These are phyloP conservation scores for Bombylius discolor DNA, from an alignment of 2,888 invertebrate species.

Conservation along the genomic window DNA sequence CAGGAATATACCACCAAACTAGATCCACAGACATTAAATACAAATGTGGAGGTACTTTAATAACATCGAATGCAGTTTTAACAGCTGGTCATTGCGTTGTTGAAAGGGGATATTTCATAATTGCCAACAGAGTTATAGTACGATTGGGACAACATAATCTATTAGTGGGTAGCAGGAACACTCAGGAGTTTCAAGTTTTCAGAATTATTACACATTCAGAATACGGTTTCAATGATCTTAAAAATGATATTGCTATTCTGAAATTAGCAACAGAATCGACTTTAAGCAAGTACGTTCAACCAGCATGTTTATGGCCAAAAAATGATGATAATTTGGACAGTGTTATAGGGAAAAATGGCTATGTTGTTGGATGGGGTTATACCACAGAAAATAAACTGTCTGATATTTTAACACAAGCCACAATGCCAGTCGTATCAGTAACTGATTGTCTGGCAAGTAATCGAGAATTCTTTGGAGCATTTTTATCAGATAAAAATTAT, in stretches of 20 bases:
- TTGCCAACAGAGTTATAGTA: constrained; percentile 25
- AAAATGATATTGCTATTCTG: constrained; percentile 30
- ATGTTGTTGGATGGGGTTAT: constrained; percentile 34
- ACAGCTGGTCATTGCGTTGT: constrained; percentile 29
- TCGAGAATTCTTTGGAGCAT: constrained; percentile 9
- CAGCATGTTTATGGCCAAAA: constrained; percentile 31
- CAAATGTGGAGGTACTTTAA: constrained; percentile 34
- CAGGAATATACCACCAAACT: constrained; percentile 24
- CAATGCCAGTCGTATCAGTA: constrained; percentile 27
- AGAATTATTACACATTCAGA: constrained; percentile 7
- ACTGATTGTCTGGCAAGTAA: constrained; percentile 21
- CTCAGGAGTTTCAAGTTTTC: constrained; percentile 23
- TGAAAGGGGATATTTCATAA: constrained; percentile 21
- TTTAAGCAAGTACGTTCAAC: constrained; percentile 30
- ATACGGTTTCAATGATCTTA: constrained; percentile 1
- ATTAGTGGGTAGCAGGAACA: constrained; percentile 24
- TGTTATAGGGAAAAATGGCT: constrained; percentile 11
- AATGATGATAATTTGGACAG: constrained; percentile 9
- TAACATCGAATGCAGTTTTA: constrained; percentile 28
- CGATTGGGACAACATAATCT: constrained; percentile 33
- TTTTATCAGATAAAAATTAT: constrained; percentile 9
- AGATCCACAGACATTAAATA: constrained; percentile 7
- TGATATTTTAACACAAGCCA: constrained; percentile 21
- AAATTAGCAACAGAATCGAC: constrained; percentile 26
- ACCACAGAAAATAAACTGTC: constrained; percentile 24